phyloP scores from a whole-genome alignment of 64 coral and sea anemone genomes.

The Cladopsammia gracilis region DNA sequence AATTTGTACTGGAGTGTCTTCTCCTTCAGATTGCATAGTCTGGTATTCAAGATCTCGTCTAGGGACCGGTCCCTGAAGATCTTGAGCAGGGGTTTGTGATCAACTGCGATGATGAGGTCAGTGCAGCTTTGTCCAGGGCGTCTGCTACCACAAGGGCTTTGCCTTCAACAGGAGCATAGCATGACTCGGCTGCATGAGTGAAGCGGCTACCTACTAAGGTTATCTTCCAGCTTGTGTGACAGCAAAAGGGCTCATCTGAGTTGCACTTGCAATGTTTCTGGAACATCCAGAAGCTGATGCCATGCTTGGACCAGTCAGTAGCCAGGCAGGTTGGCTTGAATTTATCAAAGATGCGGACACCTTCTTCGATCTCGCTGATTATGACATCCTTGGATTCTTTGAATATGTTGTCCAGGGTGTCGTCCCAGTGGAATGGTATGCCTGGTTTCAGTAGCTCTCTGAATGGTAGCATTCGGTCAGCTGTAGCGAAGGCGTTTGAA shows the following conservation, averaged over 20 bases:
- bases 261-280: slow-evolving; percentile 68
- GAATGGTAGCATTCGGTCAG: slow-evolving; percentile 53
- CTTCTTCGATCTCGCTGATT: slow-evolving; percentile 66
- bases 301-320: too few species aligned
- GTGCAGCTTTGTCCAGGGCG: slow-evolving; percentile 62
- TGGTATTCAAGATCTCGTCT: slow-evolving; percentile 32
- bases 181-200: slow-evolving; percentile 62
- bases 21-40: slow-evolving; percentile 72
- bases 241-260: slow-evolving; percentile 43
- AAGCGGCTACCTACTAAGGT: slow-evolving; percentile 75
- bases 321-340: too few species aligned
- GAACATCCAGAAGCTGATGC: slow-evolving; percentile 68
- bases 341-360: slow-evolving; percentile 73
- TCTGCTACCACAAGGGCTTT: slow-evolving; percentile 68
- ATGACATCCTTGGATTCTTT: too few species aligned
- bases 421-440: too few species aligned
- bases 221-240: slow-evolving; percentile 58
- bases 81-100: slow-evolving; percentile 74
- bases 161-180: slow-evolving; percentile 54
- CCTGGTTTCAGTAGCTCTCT: too few species aligned
- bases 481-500: slow-evolving; percentile 54
- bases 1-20: slow-evolving; percentile 68
- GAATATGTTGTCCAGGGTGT: too few species aligned
- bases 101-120: too few species aligned
- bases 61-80: slow-evolving; percentile 39